Evolutionary conservation across 2,797 vertebrate species (phyloP).

Genomic region (Myotis daubentonii): DNA sequence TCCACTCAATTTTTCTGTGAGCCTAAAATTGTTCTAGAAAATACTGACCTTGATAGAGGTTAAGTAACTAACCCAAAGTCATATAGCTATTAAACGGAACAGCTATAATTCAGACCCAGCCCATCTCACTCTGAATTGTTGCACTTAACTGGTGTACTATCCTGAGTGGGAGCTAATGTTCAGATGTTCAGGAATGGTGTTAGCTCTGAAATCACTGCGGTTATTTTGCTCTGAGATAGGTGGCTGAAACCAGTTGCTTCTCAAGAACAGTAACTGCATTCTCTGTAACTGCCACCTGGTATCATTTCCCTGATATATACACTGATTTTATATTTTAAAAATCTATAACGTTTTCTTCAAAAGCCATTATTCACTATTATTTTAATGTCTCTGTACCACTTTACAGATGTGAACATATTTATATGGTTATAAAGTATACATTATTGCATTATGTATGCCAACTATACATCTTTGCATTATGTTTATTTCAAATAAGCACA

Average conservation of each 20-base stretch:
- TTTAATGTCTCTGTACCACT: slow-evolving; percentile 13
- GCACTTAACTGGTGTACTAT: background rate
- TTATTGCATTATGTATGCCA: background rate
- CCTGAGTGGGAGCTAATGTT: background rate
- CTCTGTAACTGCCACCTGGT: background rate
- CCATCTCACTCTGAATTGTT: background rate
- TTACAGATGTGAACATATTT: background rate
- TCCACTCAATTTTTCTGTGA: background rate
- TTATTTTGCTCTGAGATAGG: slow-evolving; percentile 28
- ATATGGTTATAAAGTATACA: background rate
- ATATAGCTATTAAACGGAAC: background rate
- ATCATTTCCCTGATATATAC: background rate
- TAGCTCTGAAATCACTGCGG: slow-evolving; percentile 26
- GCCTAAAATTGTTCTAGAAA: background rate
- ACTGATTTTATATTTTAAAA: slow-evolving; percentile 36
- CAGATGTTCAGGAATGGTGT: background rate
- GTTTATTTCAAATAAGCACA: slow-evolving; percentile 24
- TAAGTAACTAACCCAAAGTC: too few relatives aligned
- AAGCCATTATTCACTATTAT: background rate
- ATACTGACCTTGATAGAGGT: background rate
- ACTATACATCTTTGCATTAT: background rate
- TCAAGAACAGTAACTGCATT: background rate
- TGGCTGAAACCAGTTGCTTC: slow-evolving; percentile 6
- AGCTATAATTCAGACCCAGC: background rate
- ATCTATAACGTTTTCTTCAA: slow-evolving; percentile 17